These are phyloP conservation scores for Tupaia tana DNA, from an alignment of 2,113 vertebrate genomes.

Conservation along the genomic window DNA sequence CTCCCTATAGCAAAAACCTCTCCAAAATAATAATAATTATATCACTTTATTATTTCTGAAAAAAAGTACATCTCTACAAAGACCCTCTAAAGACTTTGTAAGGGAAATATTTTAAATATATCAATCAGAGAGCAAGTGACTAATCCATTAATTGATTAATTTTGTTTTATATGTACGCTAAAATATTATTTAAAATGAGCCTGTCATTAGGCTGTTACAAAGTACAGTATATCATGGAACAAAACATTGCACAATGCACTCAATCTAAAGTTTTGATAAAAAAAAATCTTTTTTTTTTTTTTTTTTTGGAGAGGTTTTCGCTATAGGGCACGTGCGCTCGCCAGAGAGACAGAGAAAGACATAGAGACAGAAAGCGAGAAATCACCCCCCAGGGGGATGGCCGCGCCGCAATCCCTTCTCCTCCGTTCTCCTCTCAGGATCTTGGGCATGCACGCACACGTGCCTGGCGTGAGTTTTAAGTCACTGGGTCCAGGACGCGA, in stretches of 20 bases:
- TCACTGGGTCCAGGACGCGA: too few species aligned
- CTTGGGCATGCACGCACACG: too few species aligned
- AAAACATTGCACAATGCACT: not conserved
- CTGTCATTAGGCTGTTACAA: not conserved
- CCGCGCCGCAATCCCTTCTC: too few species aligned
- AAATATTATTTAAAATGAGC: conserved; percentile 39
- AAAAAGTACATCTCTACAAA: conserved; percentile 37
- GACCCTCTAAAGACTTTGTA: not conserved
- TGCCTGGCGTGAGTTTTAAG: too few species aligned
- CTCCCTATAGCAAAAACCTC: too few species aligned
- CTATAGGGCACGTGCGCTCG: too few species aligned
- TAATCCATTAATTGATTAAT: conserved; percentile 32
- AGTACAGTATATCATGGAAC: not conserved
- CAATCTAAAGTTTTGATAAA: not conserved
- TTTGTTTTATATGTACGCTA: not conserved
- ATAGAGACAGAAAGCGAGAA: too few species aligned
- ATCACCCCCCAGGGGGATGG: too few species aligned
- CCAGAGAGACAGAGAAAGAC: too few species aligned
- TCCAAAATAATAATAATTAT: too few species aligned
- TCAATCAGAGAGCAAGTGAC: conserved; percentile 39
- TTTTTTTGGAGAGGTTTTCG: too few species aligned
- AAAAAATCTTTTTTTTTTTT: conserved; percentile 31
- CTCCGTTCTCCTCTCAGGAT: too few species aligned
- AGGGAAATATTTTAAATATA: conserved; percentile 65
- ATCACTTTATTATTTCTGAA: conserved; percentile 54